phyloP scores from a whole-genome alignment of 2,888 invertebrate species.

The Cetonia aurata region DNA sequence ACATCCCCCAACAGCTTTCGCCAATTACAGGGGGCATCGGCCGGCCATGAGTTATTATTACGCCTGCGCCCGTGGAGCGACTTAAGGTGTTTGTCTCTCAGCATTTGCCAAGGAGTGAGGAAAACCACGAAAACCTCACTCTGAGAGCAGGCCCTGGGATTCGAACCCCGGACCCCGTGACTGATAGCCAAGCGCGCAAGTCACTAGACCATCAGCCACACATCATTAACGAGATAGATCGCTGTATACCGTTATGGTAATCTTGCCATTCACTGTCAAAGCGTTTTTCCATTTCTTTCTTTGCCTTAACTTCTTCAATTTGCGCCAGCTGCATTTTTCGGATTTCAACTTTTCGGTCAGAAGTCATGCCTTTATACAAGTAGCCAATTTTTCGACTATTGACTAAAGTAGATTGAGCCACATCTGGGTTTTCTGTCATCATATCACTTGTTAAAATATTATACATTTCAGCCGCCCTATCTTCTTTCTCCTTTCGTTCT shows the following conservation, averaged over 20 bases:
- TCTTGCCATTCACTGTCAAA: conserved; percentile 81
- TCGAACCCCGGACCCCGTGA: no score
- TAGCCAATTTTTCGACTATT: conserved; percentile 78
- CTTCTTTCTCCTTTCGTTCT: conserved; percentile 76
- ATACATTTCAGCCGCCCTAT: conserved; percentile 87
- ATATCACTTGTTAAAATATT: conserved; percentile 87
- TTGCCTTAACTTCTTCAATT: conserved; percentile 75
- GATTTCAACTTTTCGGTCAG: conserved; percentile 78
- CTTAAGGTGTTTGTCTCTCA: no score
- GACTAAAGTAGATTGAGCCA: conserved; percentile 82
- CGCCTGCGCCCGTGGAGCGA: no score
- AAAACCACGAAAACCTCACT: no score
- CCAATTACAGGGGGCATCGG: no score
- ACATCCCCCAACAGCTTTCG: no score
- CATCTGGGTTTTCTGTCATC: conserved; percentile 88
- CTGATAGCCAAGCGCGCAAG: no score
- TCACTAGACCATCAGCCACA: no score
- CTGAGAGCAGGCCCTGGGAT: no score
- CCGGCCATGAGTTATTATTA: no score
- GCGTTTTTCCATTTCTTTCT: conserved; percentile 73
- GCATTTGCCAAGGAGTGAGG: no score
- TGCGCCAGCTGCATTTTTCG: conserved; percentile 80
- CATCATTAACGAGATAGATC: no score
- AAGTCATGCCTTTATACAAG: conserved; percentile 88
- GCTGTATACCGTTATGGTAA: conserved; percentile 77